Evolutionary conservation across 2,113 vertebrate genomes (phyloP).

Genomic region (Pedionomus torquatus): DNA sequence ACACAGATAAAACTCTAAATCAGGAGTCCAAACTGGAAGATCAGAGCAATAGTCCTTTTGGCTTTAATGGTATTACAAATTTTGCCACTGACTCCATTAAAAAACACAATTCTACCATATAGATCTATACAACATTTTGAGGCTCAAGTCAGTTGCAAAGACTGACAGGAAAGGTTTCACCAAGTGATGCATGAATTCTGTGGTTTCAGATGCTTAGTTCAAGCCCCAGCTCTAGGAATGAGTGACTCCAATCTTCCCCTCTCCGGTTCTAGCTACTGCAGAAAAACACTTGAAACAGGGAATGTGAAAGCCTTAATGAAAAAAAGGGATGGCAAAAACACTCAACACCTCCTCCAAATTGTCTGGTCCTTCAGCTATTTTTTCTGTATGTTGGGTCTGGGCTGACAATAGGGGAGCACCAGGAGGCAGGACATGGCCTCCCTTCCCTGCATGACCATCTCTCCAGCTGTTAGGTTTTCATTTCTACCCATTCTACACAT

Average conservation of each 20-base stretch:
- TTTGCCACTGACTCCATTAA: neutral
- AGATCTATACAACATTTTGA: neutral
- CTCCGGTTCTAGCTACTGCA: neutral
- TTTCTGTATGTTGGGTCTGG: neutral
- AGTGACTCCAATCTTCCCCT: neutral
- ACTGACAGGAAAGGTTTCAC: neutral
- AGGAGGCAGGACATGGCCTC: neutral
- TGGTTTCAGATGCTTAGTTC: neutral
- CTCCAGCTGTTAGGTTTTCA: neutral
- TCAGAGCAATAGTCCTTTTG: neutral
- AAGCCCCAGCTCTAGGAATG: neutral
- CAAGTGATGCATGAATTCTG: neutral
- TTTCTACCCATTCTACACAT: neutral
- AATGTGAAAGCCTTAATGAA: neutral
- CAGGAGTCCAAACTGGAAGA: neutral
- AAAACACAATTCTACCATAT: neutral
- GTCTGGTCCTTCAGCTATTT: neutral
- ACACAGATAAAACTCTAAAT: fast-evolving
- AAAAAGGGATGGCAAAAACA: neutral
- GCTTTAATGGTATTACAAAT: neutral
- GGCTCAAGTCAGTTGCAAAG: neutral
- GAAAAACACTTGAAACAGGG: neutral
- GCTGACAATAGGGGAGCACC: neutral
- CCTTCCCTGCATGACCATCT: neutral
- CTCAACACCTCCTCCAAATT: neutral